These are phyloP conservation scores for Dysidea cf. avara DNA, from an alignment of 37 sponge, comb jelly and placozoan genomes.

Conservation along the genomic window DNA sequence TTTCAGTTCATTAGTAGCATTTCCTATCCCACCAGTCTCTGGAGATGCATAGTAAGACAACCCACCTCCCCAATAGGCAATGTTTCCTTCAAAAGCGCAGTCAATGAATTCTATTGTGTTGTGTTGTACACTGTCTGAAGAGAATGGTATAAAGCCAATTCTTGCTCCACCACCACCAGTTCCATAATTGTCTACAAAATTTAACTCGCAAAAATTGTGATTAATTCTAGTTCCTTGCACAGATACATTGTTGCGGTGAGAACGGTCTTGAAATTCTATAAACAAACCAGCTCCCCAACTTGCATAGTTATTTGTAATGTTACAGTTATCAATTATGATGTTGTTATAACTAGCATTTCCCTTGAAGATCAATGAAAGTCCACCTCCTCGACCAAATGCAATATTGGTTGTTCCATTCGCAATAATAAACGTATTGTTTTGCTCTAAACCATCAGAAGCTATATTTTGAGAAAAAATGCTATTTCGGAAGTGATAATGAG, in stretches of 20 bases:
- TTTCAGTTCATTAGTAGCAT: slow-evolving; percentile 16
- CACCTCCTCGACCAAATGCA: slow-evolving; percentile 44
- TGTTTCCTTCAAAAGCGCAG: slow-evolving; percentile 41
- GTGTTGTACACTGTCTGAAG: not conserved
- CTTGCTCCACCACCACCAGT: slow-evolving; percentile 45
- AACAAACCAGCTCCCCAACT: slow-evolving; percentile 55
- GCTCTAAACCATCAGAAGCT: not conserved
- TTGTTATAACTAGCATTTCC: slow-evolving; percentile 26
- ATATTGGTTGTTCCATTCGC: not conserved
- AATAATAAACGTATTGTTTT: not conserved
- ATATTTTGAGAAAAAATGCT: slow-evolving; percentile 23
- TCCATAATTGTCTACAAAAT: not conserved
- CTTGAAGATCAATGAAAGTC: slow-evolving; percentile 34
- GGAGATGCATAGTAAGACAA: slow-evolving; percentile 18
- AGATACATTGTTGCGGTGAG: slow-evolving; percentile 6
- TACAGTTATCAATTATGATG: slow-evolving; percentile 2
- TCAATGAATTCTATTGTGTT: slow-evolving; percentile 23
- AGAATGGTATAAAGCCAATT: slow-evolving; percentile 9
- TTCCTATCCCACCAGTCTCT: not conserved
- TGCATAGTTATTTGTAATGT: slow-evolving; percentile 21
- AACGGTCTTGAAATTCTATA: slow-evolving; percentile 39
- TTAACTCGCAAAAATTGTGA: slow-evolving; percentile 5
- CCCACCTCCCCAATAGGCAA: slow-evolving; percentile 58
- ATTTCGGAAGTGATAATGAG: slow-evolving; percentile 3
- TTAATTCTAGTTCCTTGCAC: not conserved